Evolutionary conservation across 1,140 invertebrate genomes (phyloP).

Genomic region (Stegodyphus mimosarum): DNA sequence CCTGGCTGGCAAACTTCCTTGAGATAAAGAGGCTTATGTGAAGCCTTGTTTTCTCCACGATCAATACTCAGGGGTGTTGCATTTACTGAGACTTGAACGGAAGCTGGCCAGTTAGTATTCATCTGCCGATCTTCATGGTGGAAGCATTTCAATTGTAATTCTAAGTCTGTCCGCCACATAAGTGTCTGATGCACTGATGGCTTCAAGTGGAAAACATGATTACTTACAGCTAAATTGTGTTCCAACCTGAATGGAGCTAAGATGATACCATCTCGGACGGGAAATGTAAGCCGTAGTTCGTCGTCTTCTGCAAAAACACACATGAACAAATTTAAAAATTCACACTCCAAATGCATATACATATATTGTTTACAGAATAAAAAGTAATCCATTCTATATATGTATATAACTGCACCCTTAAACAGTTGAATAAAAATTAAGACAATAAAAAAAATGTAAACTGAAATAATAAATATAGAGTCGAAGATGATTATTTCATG

Average conservation of each 20-base stretch:
- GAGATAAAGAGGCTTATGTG: constrained; percentile 94
- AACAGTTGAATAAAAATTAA: no score
- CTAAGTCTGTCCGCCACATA: constrained; percentile 89
- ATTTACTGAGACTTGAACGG: constrained; percentile 80
- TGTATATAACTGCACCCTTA: no score
- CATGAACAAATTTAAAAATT: background rate
- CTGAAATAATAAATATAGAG: no score
- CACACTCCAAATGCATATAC: no score
- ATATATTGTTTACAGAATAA: no score
- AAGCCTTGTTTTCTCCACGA: constrained; percentile 92
- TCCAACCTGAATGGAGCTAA: constrained; percentile 94
- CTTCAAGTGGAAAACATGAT: constrained; percentile 96
- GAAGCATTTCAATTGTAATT: constrained; percentile 94
- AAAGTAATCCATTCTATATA: no score
- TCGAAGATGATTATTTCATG: no score
- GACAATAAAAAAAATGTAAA: no score
- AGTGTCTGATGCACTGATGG: constrained; percentile 94
- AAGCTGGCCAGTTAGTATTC: constrained; percentile 97
- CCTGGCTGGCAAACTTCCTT: constrained; percentile 95
- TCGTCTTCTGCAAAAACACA: constrained; percentile 77
- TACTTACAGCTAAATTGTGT: constrained; percentile 95
- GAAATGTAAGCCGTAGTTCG: constrained; percentile 94
- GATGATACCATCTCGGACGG: constrained; percentile 94
- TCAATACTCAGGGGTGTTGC: constrained; percentile 87
- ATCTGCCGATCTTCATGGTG: constrained; percentile 95